Evolutionary conservation across 64 coral and sea anemone genomes (phyloP), one percentile per base, ranked within the genome.

Genomic region (Dendronephthya gigantea): DNA sequence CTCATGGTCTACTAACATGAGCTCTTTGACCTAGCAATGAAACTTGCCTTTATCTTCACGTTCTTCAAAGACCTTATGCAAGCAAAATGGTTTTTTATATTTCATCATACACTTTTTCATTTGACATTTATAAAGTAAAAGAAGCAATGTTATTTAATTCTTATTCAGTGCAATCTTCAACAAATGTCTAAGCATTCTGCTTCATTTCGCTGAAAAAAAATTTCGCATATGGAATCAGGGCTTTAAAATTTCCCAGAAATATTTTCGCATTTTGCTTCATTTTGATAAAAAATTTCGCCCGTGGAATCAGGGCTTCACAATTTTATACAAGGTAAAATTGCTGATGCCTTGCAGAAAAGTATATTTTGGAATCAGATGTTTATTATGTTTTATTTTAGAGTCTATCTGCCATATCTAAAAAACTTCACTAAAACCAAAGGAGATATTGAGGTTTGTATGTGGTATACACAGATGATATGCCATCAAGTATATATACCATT

Each of bases 21-120:
- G 68, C 31, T 74, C 68, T 74, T 74, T 74, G 31, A 74, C 68
- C 68, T 25, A 28, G 68, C 68, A 74, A 74, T 74, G 68, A 74
- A 74, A 74, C 31, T 74, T 29, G 22, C 68, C 68, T 74, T 74
- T 74, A 29, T 25, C 68, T 27, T 74, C 68, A 74, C 68, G 68
- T 28, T 74, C 68, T 17, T 29, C 22, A 74, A 74, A 74, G 19
- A 74, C 68, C 31, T 74, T 28, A 27, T 29, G 68, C 19, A 74
- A 17, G 19, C 68, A 74, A 74, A 2, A 5, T 74, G 19, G 68
- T n/a, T 74, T 74, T 74, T 11, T 74, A 35, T 74, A 74, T 28
- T 35, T 74, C 68, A 74, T 74, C 68, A 74, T 74, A 27, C 68
- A 1, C 30, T 74, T 74, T 17, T 70, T 9, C 30, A 25, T 74